Evolutionary conservation across 64 coral and sea anemone species (phyloP).

Genomic region (Dendrophyllia cribrosa): DNA sequence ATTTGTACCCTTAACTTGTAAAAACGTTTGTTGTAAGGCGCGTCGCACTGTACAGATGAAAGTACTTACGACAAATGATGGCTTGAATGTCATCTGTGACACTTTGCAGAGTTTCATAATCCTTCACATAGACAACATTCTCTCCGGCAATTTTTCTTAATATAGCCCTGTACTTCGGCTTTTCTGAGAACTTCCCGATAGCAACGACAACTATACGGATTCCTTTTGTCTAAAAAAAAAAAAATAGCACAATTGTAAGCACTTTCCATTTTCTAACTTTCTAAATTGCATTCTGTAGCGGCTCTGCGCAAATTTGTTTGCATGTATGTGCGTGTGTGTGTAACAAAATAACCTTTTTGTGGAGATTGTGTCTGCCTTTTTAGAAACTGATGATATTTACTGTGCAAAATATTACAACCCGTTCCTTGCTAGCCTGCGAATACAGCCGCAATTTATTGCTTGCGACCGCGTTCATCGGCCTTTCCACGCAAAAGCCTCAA

Average conservation of each 20-base stretch:
- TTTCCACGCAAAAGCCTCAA: too few relatives aligned
- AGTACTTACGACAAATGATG: constrained; percentile 8
- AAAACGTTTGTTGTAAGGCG: background rate
- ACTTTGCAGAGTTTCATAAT: background rate
- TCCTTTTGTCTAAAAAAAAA: constrained; percentile 1
- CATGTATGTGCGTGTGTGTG: too few relatives aligned
- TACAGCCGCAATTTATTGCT: too few relatives aligned
- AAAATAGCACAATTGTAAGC: background rate
- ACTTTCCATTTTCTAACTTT: background rate
- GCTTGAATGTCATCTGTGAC: background rate
- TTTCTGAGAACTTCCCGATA: background rate
- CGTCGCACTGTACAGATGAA: background rate
- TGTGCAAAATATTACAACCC: too few relatives aligned
- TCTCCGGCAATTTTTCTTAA: background rate
- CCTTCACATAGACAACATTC: background rate
- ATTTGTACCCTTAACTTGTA: too few relatives aligned
- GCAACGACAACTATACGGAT: constrained; percentile 2
- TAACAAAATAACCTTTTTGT: too few relatives aligned
- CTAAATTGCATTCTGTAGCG: too few relatives aligned
- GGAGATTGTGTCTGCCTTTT: too few relatives aligned
- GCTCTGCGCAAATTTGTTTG: too few relatives aligned
- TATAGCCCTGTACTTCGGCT: background rate
- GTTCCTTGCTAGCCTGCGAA: too few relatives aligned
- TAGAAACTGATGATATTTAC: too few relatives aligned
- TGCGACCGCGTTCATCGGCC: too few relatives aligned